Percentiles rank a stretch among this genome's conserved stretches.
Conservation (phyloP, 2,113 vertebrate species). For the Brevimyrus niger region DNA sequence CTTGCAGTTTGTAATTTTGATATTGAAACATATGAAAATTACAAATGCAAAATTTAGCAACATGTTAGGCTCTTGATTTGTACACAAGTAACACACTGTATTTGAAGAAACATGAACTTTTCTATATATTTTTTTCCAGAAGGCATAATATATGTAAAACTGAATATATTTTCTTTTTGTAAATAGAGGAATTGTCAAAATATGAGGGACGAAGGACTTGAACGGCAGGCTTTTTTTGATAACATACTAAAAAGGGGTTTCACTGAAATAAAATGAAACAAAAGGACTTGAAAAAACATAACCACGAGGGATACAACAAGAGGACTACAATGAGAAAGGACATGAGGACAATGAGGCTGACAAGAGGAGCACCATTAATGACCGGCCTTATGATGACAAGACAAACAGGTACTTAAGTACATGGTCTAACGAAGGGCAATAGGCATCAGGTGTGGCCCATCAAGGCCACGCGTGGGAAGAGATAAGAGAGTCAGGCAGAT, state of each 20-base stretch:
- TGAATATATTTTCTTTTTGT: neutral
- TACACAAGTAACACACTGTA: neutral
- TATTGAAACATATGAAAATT: neutral
- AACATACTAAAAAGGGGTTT: neutral
- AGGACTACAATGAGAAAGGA: neutral
- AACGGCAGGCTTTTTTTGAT: neutral
- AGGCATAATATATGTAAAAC: neutral
- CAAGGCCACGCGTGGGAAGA: neutral
- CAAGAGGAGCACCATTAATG: neutral
- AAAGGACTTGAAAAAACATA: neutral
- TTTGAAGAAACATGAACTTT: neutral
- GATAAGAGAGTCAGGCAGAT: neutral
- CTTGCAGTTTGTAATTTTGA: neutral
- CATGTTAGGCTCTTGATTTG: neutral
- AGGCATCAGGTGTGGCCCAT: neutral
- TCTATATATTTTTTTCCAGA: neutral
- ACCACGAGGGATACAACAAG: neutral
- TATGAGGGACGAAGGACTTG: neutral
- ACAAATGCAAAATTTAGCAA: neutral
- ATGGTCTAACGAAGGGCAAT: neutral
- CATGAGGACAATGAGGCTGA: too few species aligned
- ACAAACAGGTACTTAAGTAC: neutral
- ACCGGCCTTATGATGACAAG: neutral
- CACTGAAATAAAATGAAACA: neutral
- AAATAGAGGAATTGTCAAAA: neutral